Conservation (phyloP, 2,113 vertebrate species). For the Acrocephalus kingi region DNA sequence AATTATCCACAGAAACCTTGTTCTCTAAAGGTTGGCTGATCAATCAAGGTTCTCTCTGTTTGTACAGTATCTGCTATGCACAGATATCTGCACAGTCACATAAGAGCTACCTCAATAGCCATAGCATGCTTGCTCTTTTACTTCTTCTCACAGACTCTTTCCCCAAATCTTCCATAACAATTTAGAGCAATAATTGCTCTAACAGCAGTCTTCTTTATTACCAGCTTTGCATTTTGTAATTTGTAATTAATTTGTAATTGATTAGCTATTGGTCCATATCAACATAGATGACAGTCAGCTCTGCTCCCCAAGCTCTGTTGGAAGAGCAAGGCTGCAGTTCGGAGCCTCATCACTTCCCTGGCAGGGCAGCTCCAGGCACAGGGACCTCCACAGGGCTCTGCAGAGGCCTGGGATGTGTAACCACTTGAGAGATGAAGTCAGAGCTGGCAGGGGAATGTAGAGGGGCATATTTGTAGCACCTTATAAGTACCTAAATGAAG, state of each 20-base stretch:
- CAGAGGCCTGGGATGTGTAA: neutral
- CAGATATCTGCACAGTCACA: neutral
- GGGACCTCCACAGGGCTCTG: neutral
- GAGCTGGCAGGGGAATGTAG: neutral
- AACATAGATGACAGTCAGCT: accelerated
- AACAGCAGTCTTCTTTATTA: neutral
- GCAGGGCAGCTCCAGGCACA: neutral
- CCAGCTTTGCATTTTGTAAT: neutral
- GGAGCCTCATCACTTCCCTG: neutral
- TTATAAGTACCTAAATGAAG: conserved; percentile 22
- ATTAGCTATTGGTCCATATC: neutral
- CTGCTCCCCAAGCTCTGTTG: neutral
- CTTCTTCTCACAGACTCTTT: neutral
- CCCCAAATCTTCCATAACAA: neutral
- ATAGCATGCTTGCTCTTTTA: neutral
- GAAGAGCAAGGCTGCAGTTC: neutral
- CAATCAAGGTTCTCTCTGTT: neutral
- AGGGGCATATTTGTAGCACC: neutral
- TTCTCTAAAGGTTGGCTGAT: neutral
- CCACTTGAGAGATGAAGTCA: neutral
- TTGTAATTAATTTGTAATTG: neutral
- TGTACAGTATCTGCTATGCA: neutral
- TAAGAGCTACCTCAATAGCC: neutral
- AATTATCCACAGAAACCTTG: neutral
- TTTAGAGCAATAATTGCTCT: neutral